Base-by-base conservation (phyloP, 2,888 invertebrate genomes). In the Pristionchus maxplancki region DNA sequence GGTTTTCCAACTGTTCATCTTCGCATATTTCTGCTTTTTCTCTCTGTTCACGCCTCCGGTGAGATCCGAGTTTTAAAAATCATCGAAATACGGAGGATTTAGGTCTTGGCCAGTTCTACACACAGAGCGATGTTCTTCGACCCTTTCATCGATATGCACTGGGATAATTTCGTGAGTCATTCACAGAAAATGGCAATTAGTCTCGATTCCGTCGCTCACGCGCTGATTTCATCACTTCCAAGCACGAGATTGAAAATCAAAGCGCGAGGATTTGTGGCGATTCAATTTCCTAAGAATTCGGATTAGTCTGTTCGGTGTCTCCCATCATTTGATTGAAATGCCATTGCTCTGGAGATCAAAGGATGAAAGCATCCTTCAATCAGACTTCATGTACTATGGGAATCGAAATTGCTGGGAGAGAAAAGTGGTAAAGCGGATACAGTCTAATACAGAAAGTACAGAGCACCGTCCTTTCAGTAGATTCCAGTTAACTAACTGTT, bases 131-230 rank as follows among this genome's bases (percentile, higher is more conserved):
- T 74, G 74, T 74, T 40, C 74, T 74, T 74, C n/a, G 74, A 74
- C 24, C 74, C 74, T 0, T 74, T 74, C 40, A 74, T 74, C 40
- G 74, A 74, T 40, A 34, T 40, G 17, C 74, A 74, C 74, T 74
- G 74, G 74, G 74, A 74, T 20, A 74, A 74, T 74, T 74, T 74
- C 40, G 74, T 74, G 74, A 74, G 74, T 74, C 24, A 40, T n/a
- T 71, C 34, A 62, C 28, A n/a, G 31, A 67, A 34, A 34, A 67
- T 34, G 11, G 67, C 31, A 67, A 28, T 31, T 31, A 15, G 67
- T 34, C 67, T 31, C 28, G 13, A 31, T 67, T 34, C 34, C 34
- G 67, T 67, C 34, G 11, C 13, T 67, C 67, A 67, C 67, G 67
- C 67, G 67, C 28, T 8, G 8, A 28, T 67, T 67, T 34, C 62